Evolutionary conservation across 2,113 vertebrate genomes (phyloP), one percentile per base, ranked within the genome.

Genomic region (Dasypus novemcinctus): DNA sequence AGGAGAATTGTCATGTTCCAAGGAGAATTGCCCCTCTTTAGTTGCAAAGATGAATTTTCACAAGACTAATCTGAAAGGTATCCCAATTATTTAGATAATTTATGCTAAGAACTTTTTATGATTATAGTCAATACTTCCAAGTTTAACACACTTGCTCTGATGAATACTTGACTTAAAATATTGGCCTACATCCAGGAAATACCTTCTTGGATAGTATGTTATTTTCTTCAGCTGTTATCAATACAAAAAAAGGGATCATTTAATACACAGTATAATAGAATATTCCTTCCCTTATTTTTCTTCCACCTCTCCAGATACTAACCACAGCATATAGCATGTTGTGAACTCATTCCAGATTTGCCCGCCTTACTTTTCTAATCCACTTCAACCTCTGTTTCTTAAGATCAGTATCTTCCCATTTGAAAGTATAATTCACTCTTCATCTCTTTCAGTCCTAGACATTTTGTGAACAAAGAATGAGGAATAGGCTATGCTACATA

Each of bases 401-500:
- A 98, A 96, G 97, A 98, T 98, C 97, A 98, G 96, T 96, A 95
- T 98, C 97, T 98, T 98, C 97, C 98, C 97, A 99, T 98, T 98
- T 98, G 96, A 98, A 98, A 98, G 98, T 98, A 98, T 98, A 98
- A 98, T 98, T 98, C 94, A 93, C 96, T 97, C 98, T 98, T 98
- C 98, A 97, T 98, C 97, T 97, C 97, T 98, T 98, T 98, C 97
- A 98, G 91, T 97, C 97, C 95, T 98, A 98, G 98, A 98, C 98
- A 97, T 98, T 98, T 98, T 97, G 98, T 98, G 98, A 99, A 98
- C 98, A 98, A 98, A 99, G 98, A 98, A 95, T 96, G 96, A 98
- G 95, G 97, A 98, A 94, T 97, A 98, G 98, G 97, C 98, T 98
- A 96, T 97, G 97, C 98, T 98, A 97, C 97, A 97, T 98, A 98